A percentile compares a stretch with the other conserved stretches of the same genome.
Conservation (phyloP, 2,113 vertebrate genomes). For the Pampusana beccarii region DNA sequence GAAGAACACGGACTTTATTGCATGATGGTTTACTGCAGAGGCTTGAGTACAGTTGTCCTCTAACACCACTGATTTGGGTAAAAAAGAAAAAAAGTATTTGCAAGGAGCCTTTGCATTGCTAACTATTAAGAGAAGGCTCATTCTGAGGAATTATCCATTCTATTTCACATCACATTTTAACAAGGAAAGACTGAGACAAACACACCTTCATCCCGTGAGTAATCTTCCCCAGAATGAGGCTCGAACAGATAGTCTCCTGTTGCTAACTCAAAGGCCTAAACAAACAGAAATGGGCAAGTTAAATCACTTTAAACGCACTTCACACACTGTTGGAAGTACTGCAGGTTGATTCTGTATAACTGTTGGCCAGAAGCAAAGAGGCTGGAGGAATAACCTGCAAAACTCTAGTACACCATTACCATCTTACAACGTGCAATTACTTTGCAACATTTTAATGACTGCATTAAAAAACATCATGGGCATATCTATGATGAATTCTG, state of each 20-base stretch:
- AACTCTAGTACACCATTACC: too few species aligned
- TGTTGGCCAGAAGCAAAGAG: neutral
- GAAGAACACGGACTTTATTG: accelerated
- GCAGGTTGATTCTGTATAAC: neutral
- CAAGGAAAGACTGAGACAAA: neutral
- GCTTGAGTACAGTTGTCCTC: neutral
- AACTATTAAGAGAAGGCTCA: neutral
- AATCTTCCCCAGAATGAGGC: slow-evolving; percentile 95
- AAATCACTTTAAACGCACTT: neutral
- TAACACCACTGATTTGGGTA: neutral
- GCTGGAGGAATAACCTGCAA: neutral
- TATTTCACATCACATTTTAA: neutral
- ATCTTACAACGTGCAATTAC: neutral
- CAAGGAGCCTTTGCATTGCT: neutral
- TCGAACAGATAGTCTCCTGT: slow-evolving; percentile 98
- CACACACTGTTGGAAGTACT: neutral
- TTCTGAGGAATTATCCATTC: neutral
- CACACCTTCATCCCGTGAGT: slow-evolving; percentile 95
- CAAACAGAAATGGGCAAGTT: neutral
- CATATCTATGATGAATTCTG: neutral
- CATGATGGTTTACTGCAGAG: neutral
- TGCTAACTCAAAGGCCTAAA: slow-evolving; percentile 91
- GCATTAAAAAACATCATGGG: neutral
- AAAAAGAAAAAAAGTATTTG: neutral
- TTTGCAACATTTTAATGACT: neutral